Evolutionary conservation across 2,113 vertebrate genomes (phyloP).

Genomic region (Platycercus adscitus): DNA sequence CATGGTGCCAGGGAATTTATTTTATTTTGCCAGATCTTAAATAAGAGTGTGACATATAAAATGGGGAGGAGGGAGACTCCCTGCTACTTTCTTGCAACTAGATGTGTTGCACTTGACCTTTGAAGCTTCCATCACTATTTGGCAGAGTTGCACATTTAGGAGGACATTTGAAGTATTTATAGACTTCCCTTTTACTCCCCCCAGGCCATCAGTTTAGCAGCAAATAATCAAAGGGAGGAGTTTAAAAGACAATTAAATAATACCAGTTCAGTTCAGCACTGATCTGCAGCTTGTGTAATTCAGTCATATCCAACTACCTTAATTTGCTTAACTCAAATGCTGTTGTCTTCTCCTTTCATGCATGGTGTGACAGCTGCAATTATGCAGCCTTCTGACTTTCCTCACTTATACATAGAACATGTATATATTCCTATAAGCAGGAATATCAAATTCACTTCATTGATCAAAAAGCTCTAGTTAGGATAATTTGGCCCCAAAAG

Average conservation of each 20-base stretch:
- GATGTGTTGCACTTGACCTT: not conserved
- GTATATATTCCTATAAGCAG: not conserved
- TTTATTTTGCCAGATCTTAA: not conserved
- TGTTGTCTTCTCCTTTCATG: not conserved
- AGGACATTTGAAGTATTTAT: not conserved
- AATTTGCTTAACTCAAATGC: not conserved
- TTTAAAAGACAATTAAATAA: not conserved
- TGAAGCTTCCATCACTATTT: not conserved
- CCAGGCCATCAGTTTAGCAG: not conserved
- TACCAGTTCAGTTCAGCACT: not conserved
- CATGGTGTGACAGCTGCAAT: not conserved
- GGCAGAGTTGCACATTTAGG: not conserved
- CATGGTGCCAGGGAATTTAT: not conserved
- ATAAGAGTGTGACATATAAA: not conserved
- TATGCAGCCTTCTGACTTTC: not conserved
- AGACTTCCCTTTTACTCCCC: not conserved
- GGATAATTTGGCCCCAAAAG: conserved; percentile 50
- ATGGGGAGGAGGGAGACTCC: not conserved
- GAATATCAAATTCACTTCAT: not conserved
- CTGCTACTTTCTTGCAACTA: not conserved
- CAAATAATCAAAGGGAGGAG: not conserved
- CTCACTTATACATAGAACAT: not conserved
- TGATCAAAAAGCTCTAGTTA: conserved; percentile 11
- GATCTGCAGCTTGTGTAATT: not conserved
- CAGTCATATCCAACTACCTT: not conserved